Evolutionary conservation across 2,113 vertebrate genomes (phyloP).

Genomic region (Isurus oxyrinchus): DNA sequence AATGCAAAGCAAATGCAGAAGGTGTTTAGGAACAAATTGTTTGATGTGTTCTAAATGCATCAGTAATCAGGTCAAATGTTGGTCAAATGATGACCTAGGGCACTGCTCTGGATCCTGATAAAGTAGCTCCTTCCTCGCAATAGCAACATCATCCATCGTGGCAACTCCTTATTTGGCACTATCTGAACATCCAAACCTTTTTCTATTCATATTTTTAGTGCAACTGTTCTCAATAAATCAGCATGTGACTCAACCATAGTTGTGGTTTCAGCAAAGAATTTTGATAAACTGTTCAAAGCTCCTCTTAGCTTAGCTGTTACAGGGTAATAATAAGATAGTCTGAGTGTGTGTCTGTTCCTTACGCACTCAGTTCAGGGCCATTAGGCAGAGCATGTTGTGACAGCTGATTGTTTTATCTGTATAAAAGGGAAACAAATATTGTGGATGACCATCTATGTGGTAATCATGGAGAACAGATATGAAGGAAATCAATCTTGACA

Average conservation of each 20-base stretch:
- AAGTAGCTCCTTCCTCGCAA: neutral
- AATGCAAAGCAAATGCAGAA: neutral
- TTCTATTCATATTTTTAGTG: neutral
- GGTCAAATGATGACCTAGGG: neutral
- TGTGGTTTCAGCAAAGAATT: neutral
- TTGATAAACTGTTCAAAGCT: neutral
- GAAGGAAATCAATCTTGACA: neutral
- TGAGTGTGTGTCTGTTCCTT: neutral
- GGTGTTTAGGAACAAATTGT: neutral
- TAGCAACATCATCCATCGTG: neutral
- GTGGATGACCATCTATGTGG: neutral
- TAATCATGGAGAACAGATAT: neutral
- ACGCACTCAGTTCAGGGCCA: neutral
- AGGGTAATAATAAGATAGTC: neutral
- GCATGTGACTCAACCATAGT: neutral
- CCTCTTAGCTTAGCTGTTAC: neutral
- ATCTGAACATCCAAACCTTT: neutral
- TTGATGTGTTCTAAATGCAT: neutral
- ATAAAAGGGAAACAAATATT: neutral
- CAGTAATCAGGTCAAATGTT: constrained; percentile 4
- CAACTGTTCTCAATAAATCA: neutral
- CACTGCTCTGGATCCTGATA: neutral
- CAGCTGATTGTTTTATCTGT: neutral
- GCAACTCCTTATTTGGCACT: neutral
- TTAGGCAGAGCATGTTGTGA: neutral